Base-by-base conservation (phyloP, 2,113 vertebrate genomes). In the Origma solitaria region DNA sequence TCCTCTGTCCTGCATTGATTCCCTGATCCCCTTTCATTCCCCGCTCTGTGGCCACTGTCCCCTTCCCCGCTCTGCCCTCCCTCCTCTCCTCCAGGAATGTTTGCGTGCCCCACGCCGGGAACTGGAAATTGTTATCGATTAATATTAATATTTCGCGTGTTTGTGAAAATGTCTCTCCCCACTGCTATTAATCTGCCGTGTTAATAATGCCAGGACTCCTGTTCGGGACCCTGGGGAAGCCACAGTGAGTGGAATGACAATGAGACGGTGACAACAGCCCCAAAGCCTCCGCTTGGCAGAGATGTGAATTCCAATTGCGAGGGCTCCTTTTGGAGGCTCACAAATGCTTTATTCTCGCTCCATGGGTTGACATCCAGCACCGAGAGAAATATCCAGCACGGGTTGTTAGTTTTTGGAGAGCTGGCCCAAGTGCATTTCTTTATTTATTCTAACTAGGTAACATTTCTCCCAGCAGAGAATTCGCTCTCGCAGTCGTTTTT, bases 91-190 rank as follows among this genome's bases (percentile, higher is more conserved):
- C 86, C 64, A 1, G 76, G 9, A 28, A 11, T 9, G 35, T 90
- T 90, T 56, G 60, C 30, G 56, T 9, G 44, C 98, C 96, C 96
- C 97, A 97, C 96, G 97, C 97, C 98, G 97, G 98, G 96, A 98
- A 98, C 97, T 97, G 97, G 97, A 98, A 98, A 98, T 98, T 95
- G 96, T 96, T 97, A 99, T 98, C 98, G 98, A 99, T 99, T 98
- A 98, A 99, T 99, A 98, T 99, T 98, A 99, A 99, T 99, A 98
- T 99, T 98, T 98, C 98, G 99, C 98, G 94, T 98, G 99, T 98
- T 98, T 98, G 98, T 92, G 97, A 98, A 96, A 98, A 98, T 65
- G 97, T 98, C 98, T 98, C 98, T 98, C 91, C 98, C 96, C 72
- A 30, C 97, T 82, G 98, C 99, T 98, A 98, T 99, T 99, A 98